phyloP scores from a whole-genome alignment of 2,797 vertebrate genomes.

The Arrhamphus sclerolepis region DNA sequence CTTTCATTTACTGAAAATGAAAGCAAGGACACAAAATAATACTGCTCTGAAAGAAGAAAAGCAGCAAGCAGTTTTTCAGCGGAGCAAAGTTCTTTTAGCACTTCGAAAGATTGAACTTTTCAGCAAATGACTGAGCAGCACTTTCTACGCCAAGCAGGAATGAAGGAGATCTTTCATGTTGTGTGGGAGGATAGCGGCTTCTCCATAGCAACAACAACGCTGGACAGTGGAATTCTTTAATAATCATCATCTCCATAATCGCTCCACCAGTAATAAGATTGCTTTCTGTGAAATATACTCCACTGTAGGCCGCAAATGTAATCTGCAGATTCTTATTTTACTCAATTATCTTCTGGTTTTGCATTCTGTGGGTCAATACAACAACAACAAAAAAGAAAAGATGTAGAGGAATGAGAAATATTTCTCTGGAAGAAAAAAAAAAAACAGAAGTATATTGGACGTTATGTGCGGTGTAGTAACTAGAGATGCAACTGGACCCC shows the following conservation, averaged over 20 bases:
- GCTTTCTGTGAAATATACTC: neutral
- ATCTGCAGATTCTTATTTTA: no score
- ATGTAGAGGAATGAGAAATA: no score
- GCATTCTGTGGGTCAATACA: no score
- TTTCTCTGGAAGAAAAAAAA: no score
- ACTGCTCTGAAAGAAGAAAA: conserved; percentile 9
- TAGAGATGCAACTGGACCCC: no score
- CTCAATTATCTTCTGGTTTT: no score
- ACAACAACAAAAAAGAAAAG: no score
- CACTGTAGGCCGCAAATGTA: no score
- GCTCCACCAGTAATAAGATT: neutral
- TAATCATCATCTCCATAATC: neutral
- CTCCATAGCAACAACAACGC: conserved; percentile 27
- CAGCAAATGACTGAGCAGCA: conserved; percentile 2
- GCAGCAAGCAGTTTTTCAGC: conserved; percentile 13
- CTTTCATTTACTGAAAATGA: conserved; percentile 5
- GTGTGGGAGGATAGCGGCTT: conserved; percentile 22
- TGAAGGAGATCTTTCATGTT: conserved; percentile 25
- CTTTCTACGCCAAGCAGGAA: conserved; percentile 18
- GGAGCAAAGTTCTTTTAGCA: conserved; percentile 10
- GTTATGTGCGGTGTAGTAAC: no score
- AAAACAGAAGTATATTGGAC: no score
- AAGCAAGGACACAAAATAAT: conserved; percentile 4
- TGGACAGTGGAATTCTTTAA: neutral
- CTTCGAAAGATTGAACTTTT: conserved; percentile 38